These are phyloP conservation scores for Thysanoteuthis rhombus DNA, from an alignment of 2,888 invertebrate species.

Conservation along the genomic window DNA sequence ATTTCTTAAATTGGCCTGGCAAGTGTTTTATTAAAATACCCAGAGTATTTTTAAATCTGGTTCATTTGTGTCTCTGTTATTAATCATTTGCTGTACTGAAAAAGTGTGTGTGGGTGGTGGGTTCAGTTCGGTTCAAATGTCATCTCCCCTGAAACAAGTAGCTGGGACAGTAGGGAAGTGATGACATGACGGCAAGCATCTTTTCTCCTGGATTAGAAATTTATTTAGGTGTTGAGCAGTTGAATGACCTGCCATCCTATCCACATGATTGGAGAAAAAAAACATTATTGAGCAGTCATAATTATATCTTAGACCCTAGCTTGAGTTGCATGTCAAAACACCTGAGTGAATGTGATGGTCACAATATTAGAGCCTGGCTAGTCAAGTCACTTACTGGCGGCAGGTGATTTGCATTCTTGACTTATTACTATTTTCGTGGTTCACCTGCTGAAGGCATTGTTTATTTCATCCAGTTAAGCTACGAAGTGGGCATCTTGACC, in stretches of 20 bases:
- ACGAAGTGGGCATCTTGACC: too few species aligned
- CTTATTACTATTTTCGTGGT: not conserved
- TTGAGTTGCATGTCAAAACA: not conserved
- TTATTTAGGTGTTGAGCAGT: not conserved
- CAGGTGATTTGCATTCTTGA: not conserved
- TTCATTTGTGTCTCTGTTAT: not conserved
- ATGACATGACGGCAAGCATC: not conserved
- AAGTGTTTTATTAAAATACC: not conserved
- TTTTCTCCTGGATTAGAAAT: not conserved
- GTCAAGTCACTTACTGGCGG: not conserved
- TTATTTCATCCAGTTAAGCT: too few species aligned
- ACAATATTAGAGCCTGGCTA: not conserved
- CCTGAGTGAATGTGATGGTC: not conserved
- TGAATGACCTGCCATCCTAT: not conserved
- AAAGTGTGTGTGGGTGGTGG: not conserved
- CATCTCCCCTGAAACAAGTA: not conserved
- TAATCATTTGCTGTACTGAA: not conserved
- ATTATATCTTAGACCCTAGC: not conserved
- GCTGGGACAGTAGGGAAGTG: not conserved
- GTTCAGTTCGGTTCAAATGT: not conserved
- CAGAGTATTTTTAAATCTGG: not conserved
- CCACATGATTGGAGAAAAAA: not conserved
- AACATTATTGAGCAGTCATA: not conserved
- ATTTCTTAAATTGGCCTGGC: not conserved
- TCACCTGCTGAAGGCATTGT: too few species aligned